Evolutionary conservation across 2,113 vertebrate species (phyloP).

Genomic region (Laticauda laticaudata): DNA sequence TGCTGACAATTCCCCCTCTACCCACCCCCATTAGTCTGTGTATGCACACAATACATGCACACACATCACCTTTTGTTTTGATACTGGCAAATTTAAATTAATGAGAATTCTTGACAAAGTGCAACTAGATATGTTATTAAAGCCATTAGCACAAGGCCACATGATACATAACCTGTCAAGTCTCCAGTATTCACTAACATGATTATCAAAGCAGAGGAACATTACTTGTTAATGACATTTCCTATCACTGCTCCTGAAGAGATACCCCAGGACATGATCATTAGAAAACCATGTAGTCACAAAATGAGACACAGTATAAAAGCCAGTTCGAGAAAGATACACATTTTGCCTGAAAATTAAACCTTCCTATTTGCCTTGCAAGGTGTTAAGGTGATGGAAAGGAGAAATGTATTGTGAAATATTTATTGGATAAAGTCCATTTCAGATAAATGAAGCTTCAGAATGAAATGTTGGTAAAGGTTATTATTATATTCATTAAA

Average conservation of each 20-base stretch:
- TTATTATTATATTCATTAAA: conserved; percentile 45
- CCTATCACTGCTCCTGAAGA: conserved; percentile 67
- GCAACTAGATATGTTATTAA: conserved; percentile 64
- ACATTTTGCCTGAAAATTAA: conserved; percentile 62
- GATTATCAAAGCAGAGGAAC: conserved; percentile 65
- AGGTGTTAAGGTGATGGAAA: conserved; percentile 53
- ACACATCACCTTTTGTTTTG: conserved; percentile 21
- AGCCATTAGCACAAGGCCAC: conserved; percentile 63
- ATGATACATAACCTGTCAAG: conserved; percentile 57
- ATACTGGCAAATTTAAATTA: conserved; percentile 60
- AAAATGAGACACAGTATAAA: conserved; percentile 40
- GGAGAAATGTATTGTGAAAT: conserved; percentile 54
- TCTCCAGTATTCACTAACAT: conserved; percentile 68
- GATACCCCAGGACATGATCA: conserved; percentile 67
- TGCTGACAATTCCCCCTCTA: conserved; percentile 4
- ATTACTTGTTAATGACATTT: conserved; percentile 70
- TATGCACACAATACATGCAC: background rate
- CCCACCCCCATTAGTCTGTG: background rate
- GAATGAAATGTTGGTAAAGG: conserved; percentile 56
- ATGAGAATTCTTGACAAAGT: conserved; percentile 56
- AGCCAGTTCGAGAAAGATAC: conserved; percentile 47
- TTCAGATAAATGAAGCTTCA: conserved; percentile 66
- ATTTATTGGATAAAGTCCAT: conserved; percentile 52
- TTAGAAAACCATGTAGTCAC: conserved; percentile 65
- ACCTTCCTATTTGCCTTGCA: conserved; percentile 52